These are phyloP conservation scores for Esox niger DNA, from an alignment of 2,113 vertebrate species.

Conservation along the genomic window DNA sequence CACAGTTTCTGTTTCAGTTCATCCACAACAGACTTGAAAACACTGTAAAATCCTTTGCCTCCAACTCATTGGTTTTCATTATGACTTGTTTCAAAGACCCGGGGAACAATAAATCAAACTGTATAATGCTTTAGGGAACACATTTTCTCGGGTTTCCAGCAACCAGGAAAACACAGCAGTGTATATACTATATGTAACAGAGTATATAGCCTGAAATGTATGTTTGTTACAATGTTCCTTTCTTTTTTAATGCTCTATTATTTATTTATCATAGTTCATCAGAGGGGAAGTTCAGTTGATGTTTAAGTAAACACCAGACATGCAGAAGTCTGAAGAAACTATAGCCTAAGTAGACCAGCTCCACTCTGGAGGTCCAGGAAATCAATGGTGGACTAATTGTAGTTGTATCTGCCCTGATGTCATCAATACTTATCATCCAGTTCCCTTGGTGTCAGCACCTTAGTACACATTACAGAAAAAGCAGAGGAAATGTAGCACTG, in stretches of 20 bases:
- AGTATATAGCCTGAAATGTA: no score
- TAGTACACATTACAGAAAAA: not conserved
- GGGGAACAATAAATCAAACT: no score
- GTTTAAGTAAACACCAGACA: not conserved
- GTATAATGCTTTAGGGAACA: no score
- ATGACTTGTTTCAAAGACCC: slow-evolving; percentile 41
- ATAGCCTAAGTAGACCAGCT: not conserved
- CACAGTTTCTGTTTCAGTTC: slow-evolving; percentile 42
- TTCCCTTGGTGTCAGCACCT: not conserved
- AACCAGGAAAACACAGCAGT: no score
- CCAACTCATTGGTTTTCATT: slow-evolving; percentile 15
- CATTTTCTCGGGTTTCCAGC: no score
- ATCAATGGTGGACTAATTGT: not conserved
- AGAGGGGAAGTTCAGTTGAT: not conserved
- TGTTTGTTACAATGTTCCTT: no score
- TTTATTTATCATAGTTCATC: not conserved
- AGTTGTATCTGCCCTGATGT: not conserved
- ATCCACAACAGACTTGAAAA: slow-evolving; percentile 29
- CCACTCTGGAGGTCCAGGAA: not conserved
- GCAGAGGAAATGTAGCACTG: not conserved
- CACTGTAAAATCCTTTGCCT: slow-evolving; percentile 13
- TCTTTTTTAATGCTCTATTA: no score
- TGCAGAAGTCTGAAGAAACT: not conserved
- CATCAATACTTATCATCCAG: not conserved
- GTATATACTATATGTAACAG: no score